Evolutionary conservation across 2,888 invertebrate genomes (phyloP).

Genomic region (Drosophila lutescens): DNA sequence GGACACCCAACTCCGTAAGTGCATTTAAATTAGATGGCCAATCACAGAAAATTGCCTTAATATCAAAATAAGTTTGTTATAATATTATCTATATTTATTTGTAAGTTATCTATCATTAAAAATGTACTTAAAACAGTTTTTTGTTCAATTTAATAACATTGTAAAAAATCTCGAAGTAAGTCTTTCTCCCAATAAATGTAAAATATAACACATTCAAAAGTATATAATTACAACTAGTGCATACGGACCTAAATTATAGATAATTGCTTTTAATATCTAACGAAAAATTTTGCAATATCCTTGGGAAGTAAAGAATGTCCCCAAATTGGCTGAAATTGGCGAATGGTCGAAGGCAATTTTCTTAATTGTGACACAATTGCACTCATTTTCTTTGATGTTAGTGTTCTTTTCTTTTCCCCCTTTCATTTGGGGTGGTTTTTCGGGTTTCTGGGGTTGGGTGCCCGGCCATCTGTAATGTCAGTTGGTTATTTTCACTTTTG

Average conservation of each 20-base stretch:
- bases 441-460: constrained; percentile 14
- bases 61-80: too few relatives aligned
- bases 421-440: neutral
- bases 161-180: too few relatives aligned
- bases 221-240: too few relatives aligned
- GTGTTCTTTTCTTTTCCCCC: neutral
- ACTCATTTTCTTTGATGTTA: constrained; percentile 3
- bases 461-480: constrained; percentile 41
- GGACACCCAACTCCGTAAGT: constrained; percentile 13
- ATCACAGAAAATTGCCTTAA: neutral
- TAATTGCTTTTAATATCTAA: neutral
- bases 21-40: neutral
- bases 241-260: neutral
- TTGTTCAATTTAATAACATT: too few relatives aligned
- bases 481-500: constrained; percentile 47
- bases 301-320: neutral
- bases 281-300: neutral
- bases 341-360: constrained; percentile 19
- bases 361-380: constrained; percentile 19
- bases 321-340: constrained; percentile 15
- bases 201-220: too few relatives aligned
- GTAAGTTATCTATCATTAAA: neutral
- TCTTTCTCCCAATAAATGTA: too few relatives aligned
- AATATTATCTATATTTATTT: too few relatives aligned
- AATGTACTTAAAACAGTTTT: neutral